Evolutionary conservation across 2,797 vertebrate species (phyloP).

Genomic region (Heliangelus exortis): DNA sequence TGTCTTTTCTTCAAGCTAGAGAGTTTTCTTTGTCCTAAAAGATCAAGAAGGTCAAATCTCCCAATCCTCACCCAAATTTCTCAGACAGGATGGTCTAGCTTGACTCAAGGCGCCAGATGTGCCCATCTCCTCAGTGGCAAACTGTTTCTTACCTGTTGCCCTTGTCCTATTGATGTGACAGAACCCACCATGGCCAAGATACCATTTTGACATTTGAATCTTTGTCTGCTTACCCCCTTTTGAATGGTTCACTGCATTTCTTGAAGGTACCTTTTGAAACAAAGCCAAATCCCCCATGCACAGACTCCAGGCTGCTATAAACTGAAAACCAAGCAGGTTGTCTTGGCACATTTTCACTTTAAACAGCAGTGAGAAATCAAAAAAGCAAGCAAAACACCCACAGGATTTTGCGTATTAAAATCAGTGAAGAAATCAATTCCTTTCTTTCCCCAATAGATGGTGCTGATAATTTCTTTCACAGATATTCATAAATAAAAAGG

Average conservation of each 20-base stretch:
- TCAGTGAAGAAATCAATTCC: background rate
- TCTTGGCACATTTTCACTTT: background rate
- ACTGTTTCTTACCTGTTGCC: constrained; percentile 6
- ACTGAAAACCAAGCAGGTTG: constrained; percentile 13
- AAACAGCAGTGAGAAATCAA: background rate
- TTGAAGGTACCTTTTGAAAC: constrained; percentile 28
- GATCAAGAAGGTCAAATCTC: constrained; percentile 19
- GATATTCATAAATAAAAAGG: background rate
- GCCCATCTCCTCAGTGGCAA: background rate
- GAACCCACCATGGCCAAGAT: background rate
- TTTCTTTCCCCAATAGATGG: constrained; percentile 54
- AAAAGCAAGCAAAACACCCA: background rate
- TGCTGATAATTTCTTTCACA: constrained; percentile 51
- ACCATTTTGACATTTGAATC: constrained; percentile 44
- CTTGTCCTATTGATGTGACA: constrained; percentile 45
- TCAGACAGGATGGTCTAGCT: background rate
- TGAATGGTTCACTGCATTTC: constrained; percentile 32
- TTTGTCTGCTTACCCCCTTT: constrained; percentile 37
- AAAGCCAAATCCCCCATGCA: background rate
- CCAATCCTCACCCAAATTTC: background rate
- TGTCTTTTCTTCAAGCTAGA: background rate
- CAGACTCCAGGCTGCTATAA: background rate
- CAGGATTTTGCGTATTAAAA: background rate
- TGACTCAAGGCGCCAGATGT: background rate
- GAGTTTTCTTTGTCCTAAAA: background rate